Percentiles rank a stretch among this genome's conserved stretches.
Conservation (phyloP, 2,888 invertebrate genomes). For the Anagyrus pseudococci region DNA sequence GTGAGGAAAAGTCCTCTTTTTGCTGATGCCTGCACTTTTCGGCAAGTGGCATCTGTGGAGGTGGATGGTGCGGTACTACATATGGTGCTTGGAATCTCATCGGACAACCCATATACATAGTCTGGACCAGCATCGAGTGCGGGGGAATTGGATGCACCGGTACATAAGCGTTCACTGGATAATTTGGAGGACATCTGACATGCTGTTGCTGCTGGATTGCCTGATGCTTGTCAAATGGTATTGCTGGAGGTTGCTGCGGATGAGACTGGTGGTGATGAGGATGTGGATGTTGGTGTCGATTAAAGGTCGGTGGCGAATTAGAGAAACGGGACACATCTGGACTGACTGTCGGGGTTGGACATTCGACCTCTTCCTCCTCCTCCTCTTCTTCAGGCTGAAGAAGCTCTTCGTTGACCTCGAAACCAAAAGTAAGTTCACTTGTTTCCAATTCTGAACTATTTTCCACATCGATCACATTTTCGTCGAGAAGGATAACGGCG, state of each 20-base stretch:
- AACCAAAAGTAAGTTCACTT: constrained; percentile 79
- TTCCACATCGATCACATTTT: constrained; percentile 53
- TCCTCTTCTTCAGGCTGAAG: constrained; percentile 62
- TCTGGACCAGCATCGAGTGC: constrained; percentile 49
- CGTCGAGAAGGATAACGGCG: constrained; percentile 76
- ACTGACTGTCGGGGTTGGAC: constrained; percentile 40
- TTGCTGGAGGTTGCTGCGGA: neutral
- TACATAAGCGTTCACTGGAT: constrained; percentile 47
- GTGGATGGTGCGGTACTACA: constrained; percentile 44
- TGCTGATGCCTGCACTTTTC: constrained; percentile 54
- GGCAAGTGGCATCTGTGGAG: constrained; percentile 38
- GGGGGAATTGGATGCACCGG: constrained; percentile 44
- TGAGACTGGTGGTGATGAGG: constrained; percentile 4
- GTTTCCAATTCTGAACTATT: constrained; percentile 58
- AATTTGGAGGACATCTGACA: constrained; percentile 47
- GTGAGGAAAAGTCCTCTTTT: constrained; percentile 62
- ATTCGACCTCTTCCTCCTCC: constrained; percentile 44
- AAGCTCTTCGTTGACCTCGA: constrained; percentile 78
- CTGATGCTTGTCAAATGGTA: neutral
- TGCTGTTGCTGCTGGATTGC: constrained; percentile 40
- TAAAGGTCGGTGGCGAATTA: constrained; percentile 50
- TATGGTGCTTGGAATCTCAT: constrained; percentile 48
- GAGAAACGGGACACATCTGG: constrained; percentile 43
- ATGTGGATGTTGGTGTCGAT: constrained; percentile 46
- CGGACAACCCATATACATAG: constrained; percentile 50